Evolutionary conservation across 2,888 invertebrate genomes (phyloP).

Genomic region (Furcula furcula): DNA sequence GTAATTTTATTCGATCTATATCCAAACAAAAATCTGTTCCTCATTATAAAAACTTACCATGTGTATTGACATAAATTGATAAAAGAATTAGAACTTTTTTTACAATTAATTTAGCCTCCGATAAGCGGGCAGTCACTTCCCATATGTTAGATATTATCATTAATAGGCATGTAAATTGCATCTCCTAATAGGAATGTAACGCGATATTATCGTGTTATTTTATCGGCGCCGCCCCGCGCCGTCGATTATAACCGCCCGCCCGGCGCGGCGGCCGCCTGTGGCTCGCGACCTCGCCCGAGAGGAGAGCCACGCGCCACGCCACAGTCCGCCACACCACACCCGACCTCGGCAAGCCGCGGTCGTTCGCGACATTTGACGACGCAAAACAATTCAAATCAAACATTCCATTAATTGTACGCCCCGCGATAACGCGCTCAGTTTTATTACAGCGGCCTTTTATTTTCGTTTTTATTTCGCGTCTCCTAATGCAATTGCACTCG

Average conservation of each 20-base stretch:
- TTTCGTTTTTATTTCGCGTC: constrained; percentile 71
- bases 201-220: constrained; percentile 64
- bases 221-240: constrained; percentile 57
- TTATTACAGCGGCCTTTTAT: constrained; percentile 68
- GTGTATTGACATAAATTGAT: no score
- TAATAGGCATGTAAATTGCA: constrained; percentile 56
- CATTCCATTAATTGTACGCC: constrained; percentile 70
- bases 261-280: constrained; percentile 27
- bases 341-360: constrained; percentile 45
- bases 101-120: constrained; percentile 9
- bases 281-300: constrained; percentile 3
- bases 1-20: no score
- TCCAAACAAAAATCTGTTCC: neutral
- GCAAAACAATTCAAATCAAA: constrained; percentile 58
- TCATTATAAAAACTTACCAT: constrained; percentile 1
- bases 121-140: constrained; percentile 43
- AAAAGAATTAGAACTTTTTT: no score
- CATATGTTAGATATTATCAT: constrained; percentile 63
- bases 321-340: constrained; percentile 50
- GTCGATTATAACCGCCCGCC: constrained; percentile 61
- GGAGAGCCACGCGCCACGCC: constrained; percentile 9
- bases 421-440: constrained; percentile 65
- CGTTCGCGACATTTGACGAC: constrained; percentile 35
- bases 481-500: constrained; percentile 76
- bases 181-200: constrained; percentile 68